Percentiles rank a stretch among this genome's conserved stretches.
phyloP scores from a whole-genome alignment of 2,113 vertebrate genomes.

The Xerus inauris region DNA sequence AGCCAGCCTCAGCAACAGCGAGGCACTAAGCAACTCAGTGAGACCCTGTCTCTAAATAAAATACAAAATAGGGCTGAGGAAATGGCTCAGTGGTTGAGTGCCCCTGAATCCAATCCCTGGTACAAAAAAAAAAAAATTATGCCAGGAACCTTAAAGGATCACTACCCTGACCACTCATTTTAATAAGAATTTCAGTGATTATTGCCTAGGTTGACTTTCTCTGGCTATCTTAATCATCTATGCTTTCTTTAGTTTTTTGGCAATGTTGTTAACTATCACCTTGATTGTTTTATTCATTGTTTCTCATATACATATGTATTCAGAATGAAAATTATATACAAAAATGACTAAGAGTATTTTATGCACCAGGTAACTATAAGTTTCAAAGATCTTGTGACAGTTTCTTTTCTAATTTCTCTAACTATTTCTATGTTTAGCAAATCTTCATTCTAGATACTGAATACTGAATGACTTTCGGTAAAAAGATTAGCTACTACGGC shows the following conservation, averaged over 20 bases:
- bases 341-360: background rate
- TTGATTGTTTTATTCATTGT: background rate
- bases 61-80: no score
- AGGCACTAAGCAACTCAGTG: no score
- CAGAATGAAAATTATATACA: background rate
- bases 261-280: background rate
- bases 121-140: no score
- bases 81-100: no score
- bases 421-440: background rate
- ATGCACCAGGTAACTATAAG: background rate
- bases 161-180: background rate
- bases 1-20: no score
- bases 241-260: background rate
- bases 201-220: background rate
- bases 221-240: background rate
- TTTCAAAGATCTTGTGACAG: background rate
- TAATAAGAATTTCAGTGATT: conserved; percentile 1
- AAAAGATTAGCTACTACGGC: conserved; percentile 26
- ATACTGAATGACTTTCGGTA: background rate
- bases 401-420: conserved; percentile 54
- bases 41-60: no score
- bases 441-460: conserved; percentile 25
- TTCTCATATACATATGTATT: background rate
- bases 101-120: no score
- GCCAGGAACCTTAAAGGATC: background rate